Evolutionary conservation across 1,140 invertebrate genomes (phyloP), one percentile per base, ranked within the genome.

Genomic region (Drosophila asahinai): DNA sequence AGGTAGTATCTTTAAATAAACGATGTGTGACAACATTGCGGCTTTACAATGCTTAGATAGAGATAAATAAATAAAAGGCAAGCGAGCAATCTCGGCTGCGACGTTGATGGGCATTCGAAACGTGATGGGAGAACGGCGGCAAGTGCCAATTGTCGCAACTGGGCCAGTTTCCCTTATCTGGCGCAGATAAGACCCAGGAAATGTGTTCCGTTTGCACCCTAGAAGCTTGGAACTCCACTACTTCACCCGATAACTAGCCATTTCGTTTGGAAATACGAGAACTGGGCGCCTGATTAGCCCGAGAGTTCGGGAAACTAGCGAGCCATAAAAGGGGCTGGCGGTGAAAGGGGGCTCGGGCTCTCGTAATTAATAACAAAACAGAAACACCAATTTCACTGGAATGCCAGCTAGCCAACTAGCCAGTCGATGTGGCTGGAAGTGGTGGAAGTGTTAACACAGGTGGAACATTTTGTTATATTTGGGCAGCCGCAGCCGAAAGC

Each of bases 401-500:
- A 87, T 63, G 75, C 47, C n/a, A 43, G 15, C 15, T 19, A 55
- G 43, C 43, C n/a, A 45, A 17, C 38, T 30, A 38, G 33, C 40
- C 33, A 47, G 30, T 9, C 40, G 36, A 51, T 57, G 11, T 25
- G 51, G 48, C 48, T 78, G 72, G 68, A 72, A 66, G 42, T 59
- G 36, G 30, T 33, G 52, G 55, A 58, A 71, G 40, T 72, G 83
- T 66, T 51, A 67, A 49, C 48, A 83, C 83, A 87, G 72, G 59
- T 87, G 84, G 42, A 84, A 47, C 47, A 63, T 80, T 87, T 65
- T 66, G 49, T 80, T 77, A 49, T 80, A 66, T 77, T 73, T 59
- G 57, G 57, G 72, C 43, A 63, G 52, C 19, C 58, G 72, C 43
- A 62, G 57, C 61, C 62, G 77, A 63, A 82, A 59, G 49, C 70